Conservation (phyloP, 2,113 vertebrate genomes). For the Gallinago undulata region DNA sequence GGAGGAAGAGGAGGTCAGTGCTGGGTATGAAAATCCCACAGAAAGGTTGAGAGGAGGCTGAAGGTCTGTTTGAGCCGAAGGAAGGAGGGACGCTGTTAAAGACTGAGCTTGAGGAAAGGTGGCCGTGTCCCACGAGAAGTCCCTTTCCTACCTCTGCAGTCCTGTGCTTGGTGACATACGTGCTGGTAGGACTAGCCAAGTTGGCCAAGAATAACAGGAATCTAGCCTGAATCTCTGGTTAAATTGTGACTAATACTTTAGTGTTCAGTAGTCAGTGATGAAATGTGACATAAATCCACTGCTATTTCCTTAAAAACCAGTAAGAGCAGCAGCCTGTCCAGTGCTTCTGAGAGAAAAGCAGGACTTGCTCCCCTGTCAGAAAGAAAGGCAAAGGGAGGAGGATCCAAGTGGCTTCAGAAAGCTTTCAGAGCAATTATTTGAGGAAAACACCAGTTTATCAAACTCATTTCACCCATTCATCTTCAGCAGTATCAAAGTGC, state of each 20-base stretch:
- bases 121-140: not conserved
- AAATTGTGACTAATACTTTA: not conserved
- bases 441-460: constrained; percentile 15
- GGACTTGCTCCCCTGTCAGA: not conserved
- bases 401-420: not conserved
- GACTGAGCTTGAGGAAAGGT: not conserved
- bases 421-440: not conserved
- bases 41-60: not conserved
- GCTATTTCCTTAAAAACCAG: not conserved
- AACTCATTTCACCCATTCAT: constrained; percentile 39
- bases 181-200: not conserved
- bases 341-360: not conserved
- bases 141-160: no score
- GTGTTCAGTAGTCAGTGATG: not conserved
- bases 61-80: not conserved
- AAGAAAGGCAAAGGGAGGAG: not conserved
- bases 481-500: constrained; percentile 21
- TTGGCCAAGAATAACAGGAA: not conserved
- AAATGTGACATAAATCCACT: not conserved
- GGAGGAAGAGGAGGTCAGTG: not conserved
- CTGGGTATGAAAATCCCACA: not conserved
- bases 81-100: not conserved
- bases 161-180: accelerated
- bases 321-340: not conserved
- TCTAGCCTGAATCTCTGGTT: not conserved